phyloP scores from a whole-genome alignment of 2,888 invertebrate genomes.

The Polietes domitor region DNA sequence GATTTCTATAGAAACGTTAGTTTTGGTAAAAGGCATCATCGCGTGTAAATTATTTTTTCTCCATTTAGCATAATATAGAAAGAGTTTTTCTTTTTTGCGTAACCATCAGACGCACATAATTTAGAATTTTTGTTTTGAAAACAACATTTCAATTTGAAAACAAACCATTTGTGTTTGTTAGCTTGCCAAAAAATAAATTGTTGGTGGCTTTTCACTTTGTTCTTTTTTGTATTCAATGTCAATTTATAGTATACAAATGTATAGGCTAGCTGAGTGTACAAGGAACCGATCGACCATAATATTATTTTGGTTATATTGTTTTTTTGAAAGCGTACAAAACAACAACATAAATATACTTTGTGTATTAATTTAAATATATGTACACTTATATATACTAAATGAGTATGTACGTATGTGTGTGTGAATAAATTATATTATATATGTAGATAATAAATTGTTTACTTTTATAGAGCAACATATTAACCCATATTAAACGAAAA shows the following conservation, averaged over 20 bases:
- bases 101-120: slow-evolving; percentile 15
- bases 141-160: slow-evolving; percentile 33
- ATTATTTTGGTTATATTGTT: not conserved
- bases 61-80: not conserved
- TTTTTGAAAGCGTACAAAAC: not conserved
- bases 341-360: not conserved
- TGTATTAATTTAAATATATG: not conserved
- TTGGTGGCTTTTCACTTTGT: not conserved
- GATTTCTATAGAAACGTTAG: too few species aligned
- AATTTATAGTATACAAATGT: not conserved
- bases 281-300: too few species aligned
- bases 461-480: not conserved
- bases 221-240: slow-evolving; percentile 16
- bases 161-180: slow-evolving; percentile 15
- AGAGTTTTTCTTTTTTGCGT: slow-evolving; percentile 27
- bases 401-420: not conserved
- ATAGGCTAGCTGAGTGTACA: not conserved
- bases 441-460: not conserved
- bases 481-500: not conserved
- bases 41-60: too few species aligned
- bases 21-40: too few species aligned
- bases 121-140: slow-evolving; percentile 26
- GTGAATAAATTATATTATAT: not conserved
- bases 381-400: not conserved
- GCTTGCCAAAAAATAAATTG: slow-evolving; percentile 28